These are phyloP conservation scores for Pogonocichla stellata DNA, from an alignment of 2,113 vertebrate genomes.

Conservation along the genomic window DNA sequence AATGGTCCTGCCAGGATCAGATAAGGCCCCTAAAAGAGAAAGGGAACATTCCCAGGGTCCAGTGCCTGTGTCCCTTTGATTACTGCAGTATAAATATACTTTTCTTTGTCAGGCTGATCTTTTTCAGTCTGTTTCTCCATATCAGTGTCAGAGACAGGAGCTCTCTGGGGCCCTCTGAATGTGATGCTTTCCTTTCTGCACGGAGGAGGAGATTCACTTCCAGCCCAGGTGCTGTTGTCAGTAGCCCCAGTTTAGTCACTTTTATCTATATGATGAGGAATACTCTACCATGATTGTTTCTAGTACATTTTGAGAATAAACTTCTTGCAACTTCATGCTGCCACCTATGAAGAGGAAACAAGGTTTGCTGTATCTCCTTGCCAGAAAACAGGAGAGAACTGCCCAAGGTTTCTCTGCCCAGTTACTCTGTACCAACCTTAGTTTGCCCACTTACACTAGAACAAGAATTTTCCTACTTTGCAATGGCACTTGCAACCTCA, in stretches of 20 bases:
- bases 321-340: not conserved
- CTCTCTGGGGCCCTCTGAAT: not conserved
- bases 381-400: not conserved
- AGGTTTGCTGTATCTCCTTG: not conserved
- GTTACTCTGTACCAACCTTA: not conserved
- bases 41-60: not conserved
- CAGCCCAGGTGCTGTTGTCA: not conserved
- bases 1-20: not conserved
- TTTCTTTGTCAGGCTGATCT: slow-evolving; percentile 25
- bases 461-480: not conserved
- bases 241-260: not conserved
- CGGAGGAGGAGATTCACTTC: not conserved
- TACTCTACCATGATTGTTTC: not conserved
- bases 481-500: not conserved
- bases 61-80: not conserved
- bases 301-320: not conserved
- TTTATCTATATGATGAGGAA: not conserved
- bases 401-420: not conserved
- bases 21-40: not conserved
- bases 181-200: not conserved
- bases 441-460: not conserved
- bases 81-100: not conserved
- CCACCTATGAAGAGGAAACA: not conserved
- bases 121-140: not conserved
- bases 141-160: not conserved